Conservation (phyloP, 2,797 vertebrate species). For the Toxotes lorentzi region DNA sequence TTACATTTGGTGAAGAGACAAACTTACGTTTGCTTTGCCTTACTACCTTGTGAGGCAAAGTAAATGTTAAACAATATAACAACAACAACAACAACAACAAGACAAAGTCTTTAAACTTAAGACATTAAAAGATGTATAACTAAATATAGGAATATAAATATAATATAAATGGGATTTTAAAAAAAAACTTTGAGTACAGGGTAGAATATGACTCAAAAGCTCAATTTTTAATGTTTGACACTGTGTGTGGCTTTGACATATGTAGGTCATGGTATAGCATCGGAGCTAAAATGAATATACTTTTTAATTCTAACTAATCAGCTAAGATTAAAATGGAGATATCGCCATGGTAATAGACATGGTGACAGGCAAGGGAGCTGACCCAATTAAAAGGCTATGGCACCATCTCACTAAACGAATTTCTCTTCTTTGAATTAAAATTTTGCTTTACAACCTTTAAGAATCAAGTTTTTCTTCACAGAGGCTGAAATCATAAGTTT, state of each 20-base stretch:
- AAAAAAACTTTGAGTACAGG: neutral
- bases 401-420: slow-evolving; percentile 15
- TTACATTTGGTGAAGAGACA: neutral
- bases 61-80: neutral
- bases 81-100: neutral
- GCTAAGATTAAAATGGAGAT: neutral
- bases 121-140: neutral
- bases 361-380: neutral
- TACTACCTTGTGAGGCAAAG: too few species aligned
- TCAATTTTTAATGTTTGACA: neutral
- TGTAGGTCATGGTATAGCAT: neutral
- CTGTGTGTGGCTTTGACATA: neutral
- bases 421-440: slow-evolving; percentile 1
- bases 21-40: too few species aligned
- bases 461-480: neutral
- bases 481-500: neutral
- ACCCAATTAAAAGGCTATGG: slow-evolving; percentile 3
- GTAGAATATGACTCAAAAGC: neutral
- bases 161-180: neutral
- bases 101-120: neutral
- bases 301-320: slow-evolving; percentile 35
- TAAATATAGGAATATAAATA: neutral
- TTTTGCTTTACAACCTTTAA: slow-evolving; percentile 15
- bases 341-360: slow-evolving; percentile 10
- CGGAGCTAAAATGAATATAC: neutral